phyloP scores from a whole-genome alignment of 2,113 vertebrate genomes.

The Setophaga coronata region DNA sequence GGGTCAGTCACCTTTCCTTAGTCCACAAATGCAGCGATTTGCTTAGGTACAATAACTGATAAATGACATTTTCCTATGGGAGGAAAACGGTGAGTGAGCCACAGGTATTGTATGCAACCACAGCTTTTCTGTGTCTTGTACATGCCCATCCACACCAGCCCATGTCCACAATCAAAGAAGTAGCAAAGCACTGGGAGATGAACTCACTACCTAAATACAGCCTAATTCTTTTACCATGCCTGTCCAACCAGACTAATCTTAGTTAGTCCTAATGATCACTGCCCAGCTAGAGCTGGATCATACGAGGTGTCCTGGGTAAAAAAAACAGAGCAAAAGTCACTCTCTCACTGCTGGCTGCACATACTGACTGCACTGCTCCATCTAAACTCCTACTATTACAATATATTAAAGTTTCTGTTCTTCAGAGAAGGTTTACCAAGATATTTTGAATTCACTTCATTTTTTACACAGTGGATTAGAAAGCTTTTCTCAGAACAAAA shows the following conservation, averaged over 20 bases:
- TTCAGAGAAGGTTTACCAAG: not conserved
- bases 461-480: constrained; percentile 12
- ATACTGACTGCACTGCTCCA: not conserved
- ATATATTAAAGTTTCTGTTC: not conserved
- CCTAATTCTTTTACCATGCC: not conserved
- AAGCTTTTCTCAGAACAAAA: not conserved
- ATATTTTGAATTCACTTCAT: not conserved
- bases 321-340: not conserved
- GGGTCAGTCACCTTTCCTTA: not conserved
- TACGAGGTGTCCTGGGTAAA: not conserved
- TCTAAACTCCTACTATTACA: not conserved
- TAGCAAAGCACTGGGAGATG: not conserved
- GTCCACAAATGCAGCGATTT: not conserved
- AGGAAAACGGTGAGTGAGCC: not conserved
- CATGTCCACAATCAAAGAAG: not conserved
- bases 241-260: not conserved
- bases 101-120: not conserved
- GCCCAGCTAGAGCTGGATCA: not conserved
- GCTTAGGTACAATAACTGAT: not conserved
- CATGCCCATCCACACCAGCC: not conserved
- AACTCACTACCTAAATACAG: not conserved
- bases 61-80: not conserved
- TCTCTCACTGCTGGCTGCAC: not conserved
- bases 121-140: not conserved
- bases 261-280: not conserved